Conservation (phyloP, 2,888 invertebrate genomes). For the Drosophila kanekoi region DNA sequence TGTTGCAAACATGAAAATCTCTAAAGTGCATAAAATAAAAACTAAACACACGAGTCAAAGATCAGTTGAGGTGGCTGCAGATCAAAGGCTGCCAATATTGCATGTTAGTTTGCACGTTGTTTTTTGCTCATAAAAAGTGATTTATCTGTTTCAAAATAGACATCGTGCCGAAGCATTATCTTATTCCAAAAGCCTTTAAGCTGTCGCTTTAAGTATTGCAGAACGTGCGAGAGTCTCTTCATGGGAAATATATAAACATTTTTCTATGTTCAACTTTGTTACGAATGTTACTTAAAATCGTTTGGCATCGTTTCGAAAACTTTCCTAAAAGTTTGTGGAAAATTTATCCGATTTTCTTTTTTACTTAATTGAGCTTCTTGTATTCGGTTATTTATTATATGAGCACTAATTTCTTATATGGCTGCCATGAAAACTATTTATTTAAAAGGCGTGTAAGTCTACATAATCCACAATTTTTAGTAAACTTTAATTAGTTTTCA, state of each 20-base stretch:
- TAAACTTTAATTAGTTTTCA: constrained; percentile 54
- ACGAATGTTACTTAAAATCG: too few species aligned
- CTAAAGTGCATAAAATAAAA: constrained; percentile 7
- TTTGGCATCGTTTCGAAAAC: not conserved
- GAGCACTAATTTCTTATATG: constrained; percentile 21
- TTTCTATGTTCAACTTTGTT: constrained; percentile 4
- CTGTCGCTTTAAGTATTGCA: constrained; percentile 11
- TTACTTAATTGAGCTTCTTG: constrained; percentile 4
- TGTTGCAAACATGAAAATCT: constrained; percentile 43
- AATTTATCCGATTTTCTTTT: constrained; percentile 5
- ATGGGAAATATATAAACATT: not conserved
- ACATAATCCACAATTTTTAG: constrained; percentile 1
- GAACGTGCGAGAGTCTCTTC: not conserved
- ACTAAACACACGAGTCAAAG: constrained; percentile 41
- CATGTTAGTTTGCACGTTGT: constrained; percentile 2
- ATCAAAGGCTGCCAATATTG: constrained; percentile 29
- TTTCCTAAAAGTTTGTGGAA: constrained; percentile 19
- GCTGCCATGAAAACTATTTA: constrained; percentile 40
- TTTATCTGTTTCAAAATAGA: constrained; percentile 22
- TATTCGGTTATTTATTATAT: constrained; percentile 31
- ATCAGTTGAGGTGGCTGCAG: constrained; percentile 56
- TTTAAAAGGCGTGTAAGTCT: constrained; percentile 26
- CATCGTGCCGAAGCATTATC: constrained; percentile 6
- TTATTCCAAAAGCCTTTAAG: constrained; percentile 19
- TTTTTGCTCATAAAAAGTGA: constrained; percentile 16